Percentiles rank a stretch among this genome's conserved stretches.
phyloP scores from a whole-genome alignment of 2,113 vertebrate genomes.

The Clupea harengus region DNA sequence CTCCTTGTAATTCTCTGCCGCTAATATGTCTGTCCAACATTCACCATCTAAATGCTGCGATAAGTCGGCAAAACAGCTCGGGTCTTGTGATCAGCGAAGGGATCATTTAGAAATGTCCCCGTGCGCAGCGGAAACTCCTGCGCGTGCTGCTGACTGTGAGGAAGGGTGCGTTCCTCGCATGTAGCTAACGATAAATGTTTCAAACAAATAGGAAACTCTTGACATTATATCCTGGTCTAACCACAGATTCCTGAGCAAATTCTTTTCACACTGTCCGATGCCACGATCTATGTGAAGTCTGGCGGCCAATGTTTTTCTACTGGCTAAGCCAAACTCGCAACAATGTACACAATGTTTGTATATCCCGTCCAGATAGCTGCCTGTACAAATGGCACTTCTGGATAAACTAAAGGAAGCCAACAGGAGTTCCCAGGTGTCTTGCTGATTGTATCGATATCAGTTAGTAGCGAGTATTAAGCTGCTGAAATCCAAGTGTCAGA shows the following conservation, averaged over 20 bases:
- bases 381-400: neutral
- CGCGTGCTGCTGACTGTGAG: neutral
- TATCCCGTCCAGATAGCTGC: neutral
- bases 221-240: neutral
- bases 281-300: neutral
- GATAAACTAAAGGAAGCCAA: neutral
- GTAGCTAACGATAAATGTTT: neutral
- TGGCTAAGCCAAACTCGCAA: neutral
- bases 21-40: neutral
- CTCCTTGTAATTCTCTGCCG: neutral
- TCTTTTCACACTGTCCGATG: neutral
- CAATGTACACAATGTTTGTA: neutral
- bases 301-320: neutral
- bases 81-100: neutral
- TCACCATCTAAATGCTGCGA: neutral
- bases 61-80: neutral
- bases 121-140: neutral
- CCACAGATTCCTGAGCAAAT: neutral
- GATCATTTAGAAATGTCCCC: constrained; percentile 4
- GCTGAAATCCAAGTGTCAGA: neutral
- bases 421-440: neutral
- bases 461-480: neutral
- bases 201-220: neutral
- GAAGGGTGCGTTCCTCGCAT: constrained; percentile 2
- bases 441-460: neutral